phyloP scores from a whole-genome alignment of 2,888 invertebrate species.

The Amphipyra tragopoginis region DNA sequence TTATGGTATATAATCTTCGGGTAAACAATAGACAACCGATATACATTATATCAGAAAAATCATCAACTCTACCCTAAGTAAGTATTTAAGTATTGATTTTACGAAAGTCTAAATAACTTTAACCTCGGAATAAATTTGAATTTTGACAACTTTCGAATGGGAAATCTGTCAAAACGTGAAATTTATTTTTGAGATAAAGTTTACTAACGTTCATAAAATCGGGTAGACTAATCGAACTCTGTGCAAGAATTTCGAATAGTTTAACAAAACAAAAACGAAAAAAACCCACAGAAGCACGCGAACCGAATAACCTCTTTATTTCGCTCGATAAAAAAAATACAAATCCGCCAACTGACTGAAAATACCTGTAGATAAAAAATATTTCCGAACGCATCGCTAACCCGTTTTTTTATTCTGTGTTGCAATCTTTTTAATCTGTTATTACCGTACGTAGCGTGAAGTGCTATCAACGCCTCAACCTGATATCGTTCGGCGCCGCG shows the following conservation, averaged over 20 bases:
- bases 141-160: no score
- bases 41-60: no score
- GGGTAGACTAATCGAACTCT: background rate
- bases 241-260: background rate
- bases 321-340: constrained; percentile 6
- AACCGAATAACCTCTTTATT: constrained; percentile 11
- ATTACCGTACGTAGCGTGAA: constrained; percentile 33
- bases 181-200: no score
- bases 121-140: no score
- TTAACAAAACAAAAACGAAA: constrained; percentile 1
- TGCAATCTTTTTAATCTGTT: constrained; percentile 47
- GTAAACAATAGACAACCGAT: no score
- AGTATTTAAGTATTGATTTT: no score
- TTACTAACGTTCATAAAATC: no score
- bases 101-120: no score
- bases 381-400: constrained; percentile 20
- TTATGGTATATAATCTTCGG: no score
- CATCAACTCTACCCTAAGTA: no score
- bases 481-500: constrained; percentile 25
- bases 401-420: constrained; percentile 38
- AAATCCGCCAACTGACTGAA: constrained; percentile 33
- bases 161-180: no score
- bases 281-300: background rate
- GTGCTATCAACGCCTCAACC: constrained; percentile 31
- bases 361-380: constrained; percentile 16